These are phyloP conservation scores for Leiothrix lutea DNA, from an alignment of 2,113 vertebrate genomes.

Conservation along the genomic window DNA sequence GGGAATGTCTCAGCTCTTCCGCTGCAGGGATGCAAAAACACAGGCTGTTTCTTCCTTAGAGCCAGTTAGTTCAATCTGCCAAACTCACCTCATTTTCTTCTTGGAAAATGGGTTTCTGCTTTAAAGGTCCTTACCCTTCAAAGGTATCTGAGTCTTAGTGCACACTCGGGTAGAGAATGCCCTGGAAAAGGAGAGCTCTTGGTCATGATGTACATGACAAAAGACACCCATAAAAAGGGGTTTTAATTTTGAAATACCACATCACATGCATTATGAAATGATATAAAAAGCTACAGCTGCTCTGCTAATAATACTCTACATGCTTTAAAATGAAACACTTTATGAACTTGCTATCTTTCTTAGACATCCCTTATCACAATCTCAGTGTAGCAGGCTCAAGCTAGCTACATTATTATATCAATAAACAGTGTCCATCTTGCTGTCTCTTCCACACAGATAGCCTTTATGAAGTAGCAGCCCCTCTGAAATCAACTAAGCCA, in stretches of 20 bases:
- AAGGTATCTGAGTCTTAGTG: background rate
- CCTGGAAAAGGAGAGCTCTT: background rate
- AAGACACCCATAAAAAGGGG: background rate
- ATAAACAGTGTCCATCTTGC: background rate
- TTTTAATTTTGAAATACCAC: constrained; percentile 39
- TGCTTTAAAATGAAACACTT: constrained; percentile 23
- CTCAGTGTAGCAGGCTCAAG: background rate
- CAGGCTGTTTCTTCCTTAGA: background rate
- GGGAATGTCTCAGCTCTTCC: constrained; percentile 41
- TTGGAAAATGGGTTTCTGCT: background rate
- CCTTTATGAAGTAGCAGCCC: background rate
- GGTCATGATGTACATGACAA: background rate
- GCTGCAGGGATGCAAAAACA: background rate
- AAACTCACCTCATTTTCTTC: background rate
- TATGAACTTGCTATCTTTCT: background rate
- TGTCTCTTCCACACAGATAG: background rate
- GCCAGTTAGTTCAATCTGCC: background rate
- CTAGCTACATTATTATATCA: background rate
- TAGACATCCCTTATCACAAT: background rate
- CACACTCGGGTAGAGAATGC: background rate
- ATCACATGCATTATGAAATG: background rate
- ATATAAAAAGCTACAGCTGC: constrained; percentile 35
- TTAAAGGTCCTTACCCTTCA: background rate
- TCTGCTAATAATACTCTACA: constrained; percentile 14
- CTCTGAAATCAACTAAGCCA: background rate